Conservation (phyloP, 2,113 vertebrate species). For the Oriolus oriolus region DNA sequence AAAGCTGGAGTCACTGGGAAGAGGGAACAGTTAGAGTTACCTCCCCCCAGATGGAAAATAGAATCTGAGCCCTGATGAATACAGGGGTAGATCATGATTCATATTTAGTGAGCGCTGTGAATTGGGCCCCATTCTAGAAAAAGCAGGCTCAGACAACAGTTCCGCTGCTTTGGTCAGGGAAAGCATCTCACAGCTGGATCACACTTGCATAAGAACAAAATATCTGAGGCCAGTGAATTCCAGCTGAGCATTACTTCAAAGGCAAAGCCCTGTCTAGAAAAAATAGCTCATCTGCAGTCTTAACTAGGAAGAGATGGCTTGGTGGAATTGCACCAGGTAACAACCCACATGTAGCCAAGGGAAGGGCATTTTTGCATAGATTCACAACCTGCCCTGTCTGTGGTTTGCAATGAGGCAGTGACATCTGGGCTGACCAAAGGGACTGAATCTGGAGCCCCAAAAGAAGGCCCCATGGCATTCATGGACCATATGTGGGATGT, state of each 20-base stretch:
- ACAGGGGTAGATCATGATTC: background rate
- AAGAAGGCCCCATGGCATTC: background rate
- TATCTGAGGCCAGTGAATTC: background rate
- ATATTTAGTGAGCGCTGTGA: conserved; percentile 9
- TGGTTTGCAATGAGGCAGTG: background rate
- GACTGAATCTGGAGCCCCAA: background rate
- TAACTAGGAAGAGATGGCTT: background rate
- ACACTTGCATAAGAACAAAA: background rate
- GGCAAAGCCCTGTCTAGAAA: background rate
- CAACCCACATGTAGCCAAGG: background rate
- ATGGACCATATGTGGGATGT: background rate
- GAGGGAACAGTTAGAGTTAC: background rate
- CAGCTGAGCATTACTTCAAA: background rate
- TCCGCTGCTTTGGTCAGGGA: background rate
- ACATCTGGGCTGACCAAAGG: background rate
- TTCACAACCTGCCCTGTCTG: background rate
- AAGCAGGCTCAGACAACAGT: background rate
- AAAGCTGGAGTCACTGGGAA: background rate
- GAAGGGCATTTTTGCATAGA: background rate
- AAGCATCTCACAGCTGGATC: background rate
- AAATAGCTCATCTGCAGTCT: background rate
- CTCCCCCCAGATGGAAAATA: background rate
- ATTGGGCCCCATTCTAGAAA: background rate
- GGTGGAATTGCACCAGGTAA: background rate
- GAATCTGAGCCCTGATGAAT: conserved; percentile 13